These are phyloP conservation scores for Rhinolophus sinicus DNA, from an alignment of 2,113 vertebrate species.

Conservation along the genomic window DNA sequence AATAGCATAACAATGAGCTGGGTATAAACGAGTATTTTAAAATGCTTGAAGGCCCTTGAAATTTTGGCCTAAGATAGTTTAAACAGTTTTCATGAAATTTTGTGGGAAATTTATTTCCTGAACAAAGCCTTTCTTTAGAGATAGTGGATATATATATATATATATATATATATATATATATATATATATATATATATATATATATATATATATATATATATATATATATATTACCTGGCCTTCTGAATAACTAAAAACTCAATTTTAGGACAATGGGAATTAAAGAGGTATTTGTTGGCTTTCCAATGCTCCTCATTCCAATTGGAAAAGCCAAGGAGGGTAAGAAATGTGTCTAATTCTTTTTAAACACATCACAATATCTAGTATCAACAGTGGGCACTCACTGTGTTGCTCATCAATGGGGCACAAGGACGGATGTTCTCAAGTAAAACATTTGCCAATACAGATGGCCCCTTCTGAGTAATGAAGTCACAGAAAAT, in stretches of 20 bases:
- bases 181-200: too few species aligned
- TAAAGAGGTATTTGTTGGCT: not conserved
- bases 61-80: constrained; percentile 4
- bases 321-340: not conserved
- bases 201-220: too few species aligned
- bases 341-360: not conserved
- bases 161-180: too few species aligned
- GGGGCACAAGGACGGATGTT: not conserved
- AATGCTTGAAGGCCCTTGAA: constrained; percentile 36
- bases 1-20: not conserved
- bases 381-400: not conserved
- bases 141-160: too few species aligned
- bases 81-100: constrained; percentile 38
- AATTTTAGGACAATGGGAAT: constrained; percentile 15
- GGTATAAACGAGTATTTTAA: not conserved
- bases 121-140: constrained; percentile 32
- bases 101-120: constrained; percentile 1
- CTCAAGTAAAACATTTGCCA: not conserved
- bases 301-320: not conserved
- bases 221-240: not conserved
- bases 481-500: constrained; percentile 49
- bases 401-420: not conserved
- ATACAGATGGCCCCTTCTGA: not conserved
- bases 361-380: not conserved
- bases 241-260: constrained; percentile 48